Base-by-base conservation (phyloP, 2,888 invertebrate species). In the Morpho deidamia region DNA sequence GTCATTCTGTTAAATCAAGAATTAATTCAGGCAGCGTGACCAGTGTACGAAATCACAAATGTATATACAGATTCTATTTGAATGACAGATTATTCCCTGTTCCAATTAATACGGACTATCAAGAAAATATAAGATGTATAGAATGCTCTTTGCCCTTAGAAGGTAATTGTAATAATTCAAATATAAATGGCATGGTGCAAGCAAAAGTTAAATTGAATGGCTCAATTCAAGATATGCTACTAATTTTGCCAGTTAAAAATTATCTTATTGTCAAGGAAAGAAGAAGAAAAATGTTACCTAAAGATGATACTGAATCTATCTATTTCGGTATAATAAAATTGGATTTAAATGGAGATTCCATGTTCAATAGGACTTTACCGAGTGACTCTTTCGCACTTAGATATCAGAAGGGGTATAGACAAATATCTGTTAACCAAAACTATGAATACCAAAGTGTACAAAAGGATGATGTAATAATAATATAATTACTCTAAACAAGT, bases 21-120 rank as follows among this genome's bases (percentile, higher is more conserved):
- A 63, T 83, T 0, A 71, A 72, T 12, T 67, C 53, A 5, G 68
- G 67, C 0, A 79, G 72, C 23, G 74, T 60, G 1, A 76, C 71
- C 0, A 72, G 62, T 45, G 57, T 81, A 8, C 69, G 66, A 2
- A 68, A 83, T 9, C 91, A 91, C 59, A 82, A 81, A 61, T 92
- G 92, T 50, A 71, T 90, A 0, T 91, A 92, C 58, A 85, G 91
- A 47, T 92, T 90, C 59, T 80, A 87, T 64, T 70, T 93, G 10
- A 92, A 93, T 57, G 90, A 92, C 7, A 74, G 92, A 48, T 69
- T 92, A 9, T 91, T 92, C 59, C 91, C 92, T 0, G 88, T 91
- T 11, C 88, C 91, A 0, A 59, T 91, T 9, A 83, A 82, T 42
- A 68, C 74, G 8, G 91, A 91, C 53, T 72, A 79, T 38, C 76